Percentiles rank a stretch among this genome's conserved stretches.
These are phyloP conservation scores for Toxonevra muliebris DNA, from an alignment of 2,888 invertebrate species.

Conservation along the genomic window DNA sequence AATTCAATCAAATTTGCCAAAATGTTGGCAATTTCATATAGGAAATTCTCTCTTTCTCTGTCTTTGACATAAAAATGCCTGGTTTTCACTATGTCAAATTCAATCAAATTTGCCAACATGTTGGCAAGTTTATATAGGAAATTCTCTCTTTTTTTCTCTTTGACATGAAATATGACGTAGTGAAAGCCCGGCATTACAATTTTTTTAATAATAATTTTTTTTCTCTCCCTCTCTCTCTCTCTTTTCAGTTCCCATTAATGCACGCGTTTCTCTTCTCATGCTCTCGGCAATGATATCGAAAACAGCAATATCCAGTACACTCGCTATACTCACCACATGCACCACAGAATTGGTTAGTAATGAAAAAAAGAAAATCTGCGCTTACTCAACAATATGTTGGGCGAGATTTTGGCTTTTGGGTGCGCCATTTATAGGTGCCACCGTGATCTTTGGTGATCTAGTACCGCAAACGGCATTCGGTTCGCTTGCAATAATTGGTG, in stretches of 20 bases:
- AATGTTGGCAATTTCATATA: no score
- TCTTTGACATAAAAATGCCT: no score
- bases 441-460: constrained; percentile 61
- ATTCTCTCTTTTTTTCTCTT: no score
- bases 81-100: no score
- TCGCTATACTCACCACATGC: constrained; percentile 64
- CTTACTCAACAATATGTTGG: constrained; percentile 65
- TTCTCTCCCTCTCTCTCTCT: no score
- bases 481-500: constrained; percentile 60
- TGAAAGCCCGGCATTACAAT: no score
- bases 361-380: constrained; percentile 61
- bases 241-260: constrained; percentile 53
- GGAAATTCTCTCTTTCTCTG: no score
- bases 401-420: constrained; percentile 64
- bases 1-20: no score
- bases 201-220: no score
- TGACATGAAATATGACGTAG: no score
- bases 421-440: constrained; percentile 64
- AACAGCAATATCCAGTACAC: constrained; percentile 63
- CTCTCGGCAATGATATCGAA: constrained; percentile 65
- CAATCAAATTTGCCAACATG: no score
- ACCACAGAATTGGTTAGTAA: constrained; percentile 63
- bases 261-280: constrained; percentile 61
- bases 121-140: no score
- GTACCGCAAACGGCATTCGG: constrained; percentile 64